Base-by-base conservation (phyloP, 2,113 vertebrate genomes). In the Heteronetta atricapilla region DNA sequence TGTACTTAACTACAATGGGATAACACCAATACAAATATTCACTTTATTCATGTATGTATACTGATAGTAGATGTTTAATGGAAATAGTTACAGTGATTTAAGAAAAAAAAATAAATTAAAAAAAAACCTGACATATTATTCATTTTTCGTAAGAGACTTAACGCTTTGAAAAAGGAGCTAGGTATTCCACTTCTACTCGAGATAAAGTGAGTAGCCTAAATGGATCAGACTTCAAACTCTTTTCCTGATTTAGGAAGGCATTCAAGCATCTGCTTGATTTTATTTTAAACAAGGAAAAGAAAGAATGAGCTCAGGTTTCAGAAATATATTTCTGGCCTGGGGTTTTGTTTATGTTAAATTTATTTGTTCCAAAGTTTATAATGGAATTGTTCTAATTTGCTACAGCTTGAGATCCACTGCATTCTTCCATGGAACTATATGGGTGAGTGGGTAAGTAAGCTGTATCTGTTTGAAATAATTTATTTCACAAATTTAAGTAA, bases 231-330 rank as follows among this genome's bases (percentile, higher is more conserved):
- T 82, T 87, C 67, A 84, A 62, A 91, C 89, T 93, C 90, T 77
- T 64, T 26, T 50, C 67, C 66, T 82, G 91, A 94, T 89, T 92
- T 79, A 91, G 53, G 73, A 87, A 95, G n/a, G 74, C 78, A 94
- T 94, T 96, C 93, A 94, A 69, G 23, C 70, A 87, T 87, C 93
- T 94, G 52, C 81, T 79, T 93, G 64, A 94, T 92, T 95, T 94
- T 42, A 82, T 72, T 94, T 93, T 82, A 94, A 94, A 94, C 62
- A 78, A 75, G 81, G 56, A 20, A 92, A 89, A 92, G 66, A 82
- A 90, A 68, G 46, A 86, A 67, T 3, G 42, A 86, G 48, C 42
- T 92, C 10, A 11, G 55, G 23, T 85, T 94, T 95, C 69, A 87
- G 81, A 87, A n/a, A 36, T 53, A 34, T 89, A 87, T 90, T 96